Evolutionary conservation across 2,113 vertebrate species (phyloP).

Genomic region (Pitta sordida): DNA sequence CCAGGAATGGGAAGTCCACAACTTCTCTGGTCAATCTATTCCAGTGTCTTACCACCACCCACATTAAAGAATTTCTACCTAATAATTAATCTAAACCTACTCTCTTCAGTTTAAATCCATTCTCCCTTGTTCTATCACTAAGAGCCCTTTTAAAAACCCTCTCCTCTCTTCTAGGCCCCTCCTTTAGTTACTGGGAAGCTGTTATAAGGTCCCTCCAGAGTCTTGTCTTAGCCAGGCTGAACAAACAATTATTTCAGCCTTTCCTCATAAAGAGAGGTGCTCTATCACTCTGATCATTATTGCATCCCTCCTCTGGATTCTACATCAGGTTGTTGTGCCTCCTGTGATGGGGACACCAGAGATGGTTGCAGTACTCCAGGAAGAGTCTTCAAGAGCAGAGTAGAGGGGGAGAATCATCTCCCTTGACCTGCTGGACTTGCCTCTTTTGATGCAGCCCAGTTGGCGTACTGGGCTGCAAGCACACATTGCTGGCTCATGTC

Average conservation of each 20-base stretch:
- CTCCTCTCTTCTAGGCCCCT: neutral
- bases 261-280: neutral
- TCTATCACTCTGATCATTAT: neutral
- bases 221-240: neutral
- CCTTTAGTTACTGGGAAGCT: neutral
- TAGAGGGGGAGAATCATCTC: too few species aligned
- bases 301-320: neutral
- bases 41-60: too few species aligned
- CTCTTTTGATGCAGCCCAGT: too few species aligned
- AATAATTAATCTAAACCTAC: neutral
- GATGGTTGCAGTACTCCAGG: neutral
- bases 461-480: too few species aligned
- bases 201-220: accelerated
- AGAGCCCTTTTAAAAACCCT: neutral
- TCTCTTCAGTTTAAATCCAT: neutral
- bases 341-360: neutral
- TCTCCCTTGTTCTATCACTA: neutral
- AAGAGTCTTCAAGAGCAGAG: too few species aligned
- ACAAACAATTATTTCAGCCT: neutral
- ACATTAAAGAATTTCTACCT: neutral
- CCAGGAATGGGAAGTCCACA: too few species aligned
- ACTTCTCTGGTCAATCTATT: too few species aligned
- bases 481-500: too few species aligned
- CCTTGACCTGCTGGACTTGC: too few species aligned
- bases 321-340: neutral